phyloP scores from a whole-genome alignment of 2,888 invertebrate species.

The Vandiemenella viatica region DNA sequence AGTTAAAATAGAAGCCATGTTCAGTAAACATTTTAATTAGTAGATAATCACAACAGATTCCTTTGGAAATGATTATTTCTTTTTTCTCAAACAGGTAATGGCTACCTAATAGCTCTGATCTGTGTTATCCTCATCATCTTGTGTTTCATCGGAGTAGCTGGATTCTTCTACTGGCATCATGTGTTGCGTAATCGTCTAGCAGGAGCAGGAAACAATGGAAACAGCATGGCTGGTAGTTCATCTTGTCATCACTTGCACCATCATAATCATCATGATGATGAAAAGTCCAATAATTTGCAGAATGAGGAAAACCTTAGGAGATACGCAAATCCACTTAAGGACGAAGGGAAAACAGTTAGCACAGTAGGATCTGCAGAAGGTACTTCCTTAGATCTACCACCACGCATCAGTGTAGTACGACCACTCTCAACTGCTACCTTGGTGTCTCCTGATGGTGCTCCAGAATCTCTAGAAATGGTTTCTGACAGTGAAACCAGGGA shows the following conservation, averaged over 20 bases:
- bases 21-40: too few relatives aligned
- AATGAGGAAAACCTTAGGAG: conserved; percentile 79
- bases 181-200: conserved; percentile 28
- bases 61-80: neutral
- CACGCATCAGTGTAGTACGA: conserved; percentile 30
- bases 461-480: conserved; percentile 37
- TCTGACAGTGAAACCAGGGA: conserved; percentile 37
- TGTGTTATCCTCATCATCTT: conserved; percentile 30
- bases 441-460: conserved; percentile 24
- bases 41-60: too few relatives aligned
- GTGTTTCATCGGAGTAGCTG: conserved; percentile 31
- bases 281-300: conserved; percentile 80
- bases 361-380: conserved; percentile 21
- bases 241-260: conserved; percentile 8
- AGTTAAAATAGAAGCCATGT: neutral
- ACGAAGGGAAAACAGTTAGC: conserved; percentile 36
- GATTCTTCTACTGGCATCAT: conserved; percentile 40
- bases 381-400: conserved; percentile 14
- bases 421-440: conserved; percentile 27
- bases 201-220: too few relatives aligned
- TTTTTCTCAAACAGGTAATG: conserved; percentile 18
- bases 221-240: conserved; percentile 7
- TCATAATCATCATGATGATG: conserved; percentile 48
- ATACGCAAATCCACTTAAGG: conserved; percentile 65
- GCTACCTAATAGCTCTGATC: conserved; percentile 31